Percentiles rank a stretch among this genome's conserved stretches.
Evolutionary conservation across 2,797 vertebrate species (phyloP).

Genomic region (Sitta carolinensis): DNA sequence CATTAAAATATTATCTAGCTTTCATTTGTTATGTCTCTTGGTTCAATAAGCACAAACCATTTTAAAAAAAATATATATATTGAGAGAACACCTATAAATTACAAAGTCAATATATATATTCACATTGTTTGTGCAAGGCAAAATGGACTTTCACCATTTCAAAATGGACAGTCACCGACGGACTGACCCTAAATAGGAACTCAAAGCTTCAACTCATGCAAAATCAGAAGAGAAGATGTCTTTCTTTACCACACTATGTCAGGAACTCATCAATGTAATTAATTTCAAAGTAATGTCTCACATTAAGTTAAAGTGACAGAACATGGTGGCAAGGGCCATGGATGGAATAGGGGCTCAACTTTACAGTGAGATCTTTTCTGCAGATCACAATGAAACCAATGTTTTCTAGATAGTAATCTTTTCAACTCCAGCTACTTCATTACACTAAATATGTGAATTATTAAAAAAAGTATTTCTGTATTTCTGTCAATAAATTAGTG

Average conservation of each 20-base stretch:
- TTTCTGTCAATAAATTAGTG: neutral
- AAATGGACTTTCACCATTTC: neutral
- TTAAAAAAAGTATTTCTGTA: neutral
- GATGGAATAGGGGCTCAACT: neutral
- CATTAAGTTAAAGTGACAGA: neutral
- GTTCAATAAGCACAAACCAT: neutral
- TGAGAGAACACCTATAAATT: neutral
- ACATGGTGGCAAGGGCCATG: accelerated
- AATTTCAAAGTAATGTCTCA: neutral
- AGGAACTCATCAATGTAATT: neutral
- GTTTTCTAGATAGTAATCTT: neutral
- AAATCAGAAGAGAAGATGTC: neutral
- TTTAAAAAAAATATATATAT: neutral
- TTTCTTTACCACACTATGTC: neutral
- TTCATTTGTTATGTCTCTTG: neutral
- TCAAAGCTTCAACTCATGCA: neutral
- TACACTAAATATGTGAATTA: neutral
- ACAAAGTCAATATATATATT: neutral
- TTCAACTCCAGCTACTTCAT: neutral
- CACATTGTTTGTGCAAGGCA: neutral
- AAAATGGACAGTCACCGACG: too few species aligned
- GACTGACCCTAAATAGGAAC: neutral
- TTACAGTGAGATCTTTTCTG: neutral
- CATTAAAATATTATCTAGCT: neutral
- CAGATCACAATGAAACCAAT: neutral